These are phyloP conservation scores for Mya arenaria DNA, from an alignment of 1,140 invertebrate genomes.

Conservation along the genomic window DNA sequence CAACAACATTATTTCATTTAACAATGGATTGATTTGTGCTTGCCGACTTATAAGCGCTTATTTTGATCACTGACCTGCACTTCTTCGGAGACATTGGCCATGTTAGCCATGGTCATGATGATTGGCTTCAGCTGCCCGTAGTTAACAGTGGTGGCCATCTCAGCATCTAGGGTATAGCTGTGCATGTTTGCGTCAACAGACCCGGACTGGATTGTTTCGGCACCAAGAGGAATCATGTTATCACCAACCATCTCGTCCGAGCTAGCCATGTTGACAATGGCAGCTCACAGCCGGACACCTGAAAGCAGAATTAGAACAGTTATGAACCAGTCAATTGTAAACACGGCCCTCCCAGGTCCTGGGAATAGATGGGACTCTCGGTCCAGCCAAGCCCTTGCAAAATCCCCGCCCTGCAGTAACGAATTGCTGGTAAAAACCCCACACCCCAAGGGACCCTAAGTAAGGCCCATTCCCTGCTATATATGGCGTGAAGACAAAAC, in stretches of 20 bases:
- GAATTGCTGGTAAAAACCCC: too few species aligned
- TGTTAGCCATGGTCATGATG: conserved; percentile 42
- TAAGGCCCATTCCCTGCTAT: too few species aligned
- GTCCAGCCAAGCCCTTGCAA: too few species aligned
- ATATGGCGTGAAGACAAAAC: too few species aligned
- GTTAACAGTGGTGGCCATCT: conserved; percentile 15
- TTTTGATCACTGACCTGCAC: not conserved
- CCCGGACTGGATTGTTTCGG: not conserved
- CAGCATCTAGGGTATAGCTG: conserved; percentile 34
- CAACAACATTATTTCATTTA: too few species aligned
- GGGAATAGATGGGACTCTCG: too few species aligned
- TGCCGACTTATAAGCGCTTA: not conserved
- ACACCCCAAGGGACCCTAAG: too few species aligned
- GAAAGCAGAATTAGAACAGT: too few species aligned
- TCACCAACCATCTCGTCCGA: conserved; percentile 22
- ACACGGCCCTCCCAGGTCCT: too few species aligned
- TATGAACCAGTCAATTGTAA: too few species aligned
- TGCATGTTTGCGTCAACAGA: conserved; percentile 5
- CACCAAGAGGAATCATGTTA: conserved; percentile 16
- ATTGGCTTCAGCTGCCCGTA: conserved; percentile 43
- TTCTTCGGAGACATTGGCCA: conserved; percentile 31
- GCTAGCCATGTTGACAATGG: not conserved
- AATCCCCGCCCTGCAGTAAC: too few species aligned
- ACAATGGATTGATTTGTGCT: not conserved
- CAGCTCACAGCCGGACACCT: too few species aligned